Evolutionary conservation across 2,797 vertebrate genomes (phyloP).

Genomic region (Morelia viridis): DNA sequence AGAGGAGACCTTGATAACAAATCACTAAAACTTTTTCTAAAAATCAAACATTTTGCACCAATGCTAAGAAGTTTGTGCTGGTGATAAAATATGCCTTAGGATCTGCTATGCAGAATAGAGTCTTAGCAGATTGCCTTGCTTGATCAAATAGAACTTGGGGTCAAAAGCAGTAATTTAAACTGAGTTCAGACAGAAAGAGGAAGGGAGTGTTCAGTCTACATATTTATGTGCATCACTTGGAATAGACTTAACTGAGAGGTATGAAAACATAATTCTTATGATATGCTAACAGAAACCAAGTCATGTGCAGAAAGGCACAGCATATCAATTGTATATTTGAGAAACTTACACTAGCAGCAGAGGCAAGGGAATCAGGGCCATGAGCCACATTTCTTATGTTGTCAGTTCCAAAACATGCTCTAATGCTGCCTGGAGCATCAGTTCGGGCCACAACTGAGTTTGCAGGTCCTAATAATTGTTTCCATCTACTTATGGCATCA

Average conservation of each 20-base stretch:
- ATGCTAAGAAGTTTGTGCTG: neutral
- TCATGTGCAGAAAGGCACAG: slow-evolving; percentile 26
- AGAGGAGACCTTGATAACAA: neutral
- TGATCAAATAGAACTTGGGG: neutral
- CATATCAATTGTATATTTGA: neutral
- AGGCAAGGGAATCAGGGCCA: slow-evolving; percentile 85
- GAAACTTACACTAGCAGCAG: slow-evolving; percentile 85
- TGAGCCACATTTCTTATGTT: slow-evolving; percentile 85
- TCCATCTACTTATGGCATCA: slow-evolving; percentile 86
- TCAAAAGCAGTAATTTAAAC: neutral
- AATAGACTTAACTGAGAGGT: slow-evolving; percentile 14
- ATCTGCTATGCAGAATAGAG: neutral
- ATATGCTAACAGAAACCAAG: neutral
- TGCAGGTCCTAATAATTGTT: slow-evolving; percentile 82
- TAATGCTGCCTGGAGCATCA: slow-evolving; percentile 79
- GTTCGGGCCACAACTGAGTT: slow-evolving; percentile 75
- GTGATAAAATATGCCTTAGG: neutral
- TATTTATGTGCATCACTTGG: neutral
- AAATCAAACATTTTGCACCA: neutral
- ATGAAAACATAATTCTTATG: neutral
- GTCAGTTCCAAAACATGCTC: slow-evolving; percentile 83
- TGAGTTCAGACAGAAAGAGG: neutral
- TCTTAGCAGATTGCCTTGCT: neutral
- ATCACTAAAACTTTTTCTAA: neutral
- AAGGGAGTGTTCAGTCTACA: slow-evolving; percentile 20